Conservation (phyloP, 2,797 vertebrate genomes). For the Epinephelus malabaricus region DNA sequence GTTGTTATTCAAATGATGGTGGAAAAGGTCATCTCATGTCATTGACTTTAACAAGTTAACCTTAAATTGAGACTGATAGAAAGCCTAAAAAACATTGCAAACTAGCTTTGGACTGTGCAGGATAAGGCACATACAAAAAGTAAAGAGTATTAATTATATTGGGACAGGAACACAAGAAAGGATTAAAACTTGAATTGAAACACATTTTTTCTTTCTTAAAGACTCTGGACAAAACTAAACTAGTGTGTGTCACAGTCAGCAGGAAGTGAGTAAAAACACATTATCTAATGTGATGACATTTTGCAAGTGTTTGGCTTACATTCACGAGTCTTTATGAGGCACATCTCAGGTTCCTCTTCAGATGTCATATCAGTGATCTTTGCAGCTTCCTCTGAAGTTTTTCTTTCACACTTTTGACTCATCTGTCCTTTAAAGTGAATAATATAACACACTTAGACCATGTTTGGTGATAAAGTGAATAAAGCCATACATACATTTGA, state of each 20-base stretch:
- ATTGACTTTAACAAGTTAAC: background rate
- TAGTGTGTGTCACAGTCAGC: background rate
- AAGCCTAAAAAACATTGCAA: background rate
- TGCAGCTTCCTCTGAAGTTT: constrained; percentile 42
- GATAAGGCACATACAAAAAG: background rate
- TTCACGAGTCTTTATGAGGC: constrained; percentile 46
- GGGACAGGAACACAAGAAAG: background rate
- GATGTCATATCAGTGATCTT: constrained; percentile 27
- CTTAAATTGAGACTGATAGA: background rate
- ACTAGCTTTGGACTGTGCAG: background rate
- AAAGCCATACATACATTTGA: background rate
- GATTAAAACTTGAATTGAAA: background rate
- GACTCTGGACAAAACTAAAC: background rate
- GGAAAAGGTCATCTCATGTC: background rate
- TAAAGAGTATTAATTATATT: background rate
- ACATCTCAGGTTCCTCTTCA: constrained; percentile 56
- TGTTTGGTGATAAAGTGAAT: background rate
- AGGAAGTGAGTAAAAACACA: background rate
- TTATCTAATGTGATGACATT: background rate
- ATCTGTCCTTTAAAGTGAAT: constrained; percentile 1
- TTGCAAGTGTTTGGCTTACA: constrained; percentile 52
- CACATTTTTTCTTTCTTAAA: background rate
- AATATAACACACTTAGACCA: background rate
- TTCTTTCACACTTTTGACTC: constrained; percentile 8
- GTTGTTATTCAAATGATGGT: background rate